Conservation (phyloP, 2,113 vertebrate species). For the Talpa occidentalis region DNA sequence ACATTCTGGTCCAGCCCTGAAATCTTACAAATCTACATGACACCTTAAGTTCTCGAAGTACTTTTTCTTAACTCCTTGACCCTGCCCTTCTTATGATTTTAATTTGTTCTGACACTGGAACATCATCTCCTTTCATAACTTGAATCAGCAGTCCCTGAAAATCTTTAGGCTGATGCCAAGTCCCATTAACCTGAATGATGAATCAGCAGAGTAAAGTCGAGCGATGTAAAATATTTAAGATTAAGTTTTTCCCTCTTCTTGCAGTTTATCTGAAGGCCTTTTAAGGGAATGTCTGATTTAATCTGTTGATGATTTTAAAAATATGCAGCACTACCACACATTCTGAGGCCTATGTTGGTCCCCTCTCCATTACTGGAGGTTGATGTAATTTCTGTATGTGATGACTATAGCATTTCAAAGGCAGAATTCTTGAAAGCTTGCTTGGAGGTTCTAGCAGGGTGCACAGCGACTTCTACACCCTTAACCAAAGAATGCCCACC, state of each 20-base stretch:
- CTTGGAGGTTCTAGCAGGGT: no score
- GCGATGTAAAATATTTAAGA: slow-evolving; percentile 31
- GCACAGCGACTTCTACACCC: no score
- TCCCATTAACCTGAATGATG: slow-evolving; percentile 17
- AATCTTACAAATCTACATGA: not conserved
- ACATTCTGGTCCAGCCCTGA: not conserved
- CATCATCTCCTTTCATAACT: not conserved
- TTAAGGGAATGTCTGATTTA: not conserved
- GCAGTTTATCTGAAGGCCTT: slow-evolving; percentile 5
- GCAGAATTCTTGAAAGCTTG: not conserved
- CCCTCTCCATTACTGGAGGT: not conserved
- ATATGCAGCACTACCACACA: not conserved
- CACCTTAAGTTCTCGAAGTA: not conserved
- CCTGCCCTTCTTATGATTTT: not conserved
- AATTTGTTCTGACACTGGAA: slow-evolving; percentile 1
- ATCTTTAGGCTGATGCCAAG: not conserved
- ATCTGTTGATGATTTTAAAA: not conserved
- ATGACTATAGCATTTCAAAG: not conserved
- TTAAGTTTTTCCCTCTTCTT: not conserved
- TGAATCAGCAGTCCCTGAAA: slow-evolving; percentile 21
- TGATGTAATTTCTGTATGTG: not conserved
- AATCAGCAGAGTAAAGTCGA: slow-evolving; percentile 18
- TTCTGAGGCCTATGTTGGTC: not conserved
- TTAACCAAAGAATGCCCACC: no score
- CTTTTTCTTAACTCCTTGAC: not conserved